Evolutionary conservation across 2,797 vertebrate genomes (phyloP), one percentile per base, ranked within the genome.

Genomic region (Acestrorhynchus altus): DNA sequence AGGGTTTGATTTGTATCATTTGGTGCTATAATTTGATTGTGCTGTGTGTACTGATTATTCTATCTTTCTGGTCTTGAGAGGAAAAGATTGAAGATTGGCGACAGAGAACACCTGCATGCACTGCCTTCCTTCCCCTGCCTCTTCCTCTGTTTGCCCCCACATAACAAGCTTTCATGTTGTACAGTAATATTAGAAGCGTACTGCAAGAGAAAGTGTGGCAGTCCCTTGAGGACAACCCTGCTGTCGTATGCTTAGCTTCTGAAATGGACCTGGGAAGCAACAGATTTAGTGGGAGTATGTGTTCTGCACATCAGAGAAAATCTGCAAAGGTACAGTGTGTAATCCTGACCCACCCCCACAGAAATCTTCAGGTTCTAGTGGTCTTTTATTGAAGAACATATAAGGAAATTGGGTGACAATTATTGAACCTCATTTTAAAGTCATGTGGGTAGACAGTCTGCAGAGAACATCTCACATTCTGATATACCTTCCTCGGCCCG

Each of bases 1-100:
- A 39, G 52, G 18, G 6, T 46, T 24, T 24, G 76, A 39, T 65
- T 78, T 57, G 39, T 67, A 47, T 65, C 68, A 26, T 35, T 67
- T 31, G 6, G 40, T 40, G 16, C 31, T 26, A 22, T 74, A 28
- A 51, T 79, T 42, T 31, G 20, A 68, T 74, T 61, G 13, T 40
- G 44, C 26, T 31, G 8, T 40, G 44, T 15, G 52, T 44, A 35
- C n/a, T n/a, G 31, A 74, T 22, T 13, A 35, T 26, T 8, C 28
- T 40, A 8, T 42, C 52, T 49, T 51, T 59, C 40, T 74, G 11
- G 12, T 59, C 31, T 39, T 40, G 61, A 28, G 3, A 31, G 52
- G 44, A 68, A 74, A 24, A 52, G 35, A 31, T 15, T 64, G 67
- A 44, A 63, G 57, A 63, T 35, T 51, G 22, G 16, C 39, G 63